Base-by-base conservation (phyloP, 2,113 vertebrate genomes). In the Narcine bancroftii region DNA sequence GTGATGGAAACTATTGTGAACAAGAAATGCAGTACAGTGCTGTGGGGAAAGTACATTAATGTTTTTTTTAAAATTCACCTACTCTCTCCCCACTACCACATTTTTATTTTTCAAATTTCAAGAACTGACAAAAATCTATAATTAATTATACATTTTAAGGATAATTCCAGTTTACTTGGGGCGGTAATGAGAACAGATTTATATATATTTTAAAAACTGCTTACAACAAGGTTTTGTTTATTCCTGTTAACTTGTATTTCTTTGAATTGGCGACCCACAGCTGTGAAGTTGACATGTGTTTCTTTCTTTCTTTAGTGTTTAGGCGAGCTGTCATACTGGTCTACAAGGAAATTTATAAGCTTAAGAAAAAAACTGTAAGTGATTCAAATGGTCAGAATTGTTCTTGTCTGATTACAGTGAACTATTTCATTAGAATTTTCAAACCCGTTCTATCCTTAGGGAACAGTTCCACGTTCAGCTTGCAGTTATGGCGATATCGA, bases 271-370 rank as follows among this genome's bases (percentile, higher is more conserved):
- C 53, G 7, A 53, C 53, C 24, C 50, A 60, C 7, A 36, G 33
- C 5, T 53, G 36, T 63, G 15, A 2, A n/a, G 60, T 17, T 87
- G 53, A 87, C 53, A 36, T 60, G 6, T 60, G 39, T 75, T 93
- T 94, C n/a, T 93, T 94, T 89, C 66, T 94, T 92, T 93, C 93
- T 93, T 93, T 72, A 99, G 99, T 99, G 94, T 99, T 99, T 95
- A 99, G 98, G 95, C 97, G 97, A 95, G 99, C 98, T 0, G 97
- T 99, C 95, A 99, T 99, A 94, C 81, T 99, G 93, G 97, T 99
- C 53, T 99, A 97, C 95, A 97, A 98, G 95, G 99, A 99, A 94
- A 97, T 96, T 94, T 97, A 95, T 96, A 99, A 99, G 94, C 95
- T 98, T 92, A 99, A 98, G 94, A 99, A 99, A 96, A 99, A 99